phyloP scores from a whole-genome alignment of 2,113 vertebrate species.

The Phylloscopus whistleri region DNA sequence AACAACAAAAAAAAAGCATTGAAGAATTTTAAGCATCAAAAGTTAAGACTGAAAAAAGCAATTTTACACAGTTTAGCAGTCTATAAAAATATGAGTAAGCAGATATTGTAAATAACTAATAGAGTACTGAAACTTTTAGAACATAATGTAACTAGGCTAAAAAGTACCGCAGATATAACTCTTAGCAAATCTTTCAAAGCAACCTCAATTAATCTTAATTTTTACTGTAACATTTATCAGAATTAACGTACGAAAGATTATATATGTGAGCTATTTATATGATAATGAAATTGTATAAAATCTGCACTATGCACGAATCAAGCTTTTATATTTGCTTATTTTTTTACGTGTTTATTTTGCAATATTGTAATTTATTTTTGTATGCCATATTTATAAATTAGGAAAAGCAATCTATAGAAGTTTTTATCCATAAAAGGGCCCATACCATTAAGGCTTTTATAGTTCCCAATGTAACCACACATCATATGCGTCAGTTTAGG shows the following conservation, averaged over 20 bases:
- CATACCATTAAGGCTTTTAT: conserved; percentile 18
- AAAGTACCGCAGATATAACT: conserved; percentile 60
- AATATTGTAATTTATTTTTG: conserved; percentile 70
- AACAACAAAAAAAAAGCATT: not conserved
- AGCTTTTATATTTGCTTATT: conserved; percentile 66
- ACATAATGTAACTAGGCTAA: conserved; percentile 61
- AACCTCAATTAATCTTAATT: conserved; percentile 77
- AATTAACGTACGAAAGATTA: conserved; percentile 68
- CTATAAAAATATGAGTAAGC: conserved; percentile 70
- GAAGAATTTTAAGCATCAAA: conserved; percentile 20
- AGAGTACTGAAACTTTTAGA: conserved; percentile 50
- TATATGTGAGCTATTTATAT: conserved; percentile 76
- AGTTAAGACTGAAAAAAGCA: conserved; percentile 50
- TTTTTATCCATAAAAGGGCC: conserved; percentile 14
- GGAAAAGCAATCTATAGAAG: conserved; percentile 42
- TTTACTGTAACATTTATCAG: conserved; percentile 76
- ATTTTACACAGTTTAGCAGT: conserved; percentile 56
- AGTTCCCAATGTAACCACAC: not conserved
- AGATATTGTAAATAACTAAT: conserved; percentile 66
- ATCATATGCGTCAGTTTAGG: not conserved
- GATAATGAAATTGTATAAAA: conserved; percentile 77
- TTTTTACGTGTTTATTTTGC: conserved; percentile 62
- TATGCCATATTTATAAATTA: conserved; percentile 62
- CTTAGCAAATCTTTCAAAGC: conserved; percentile 56
- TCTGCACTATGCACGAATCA: conserved; percentile 55